Evolutionary conservation across 2,888 invertebrate genomes (phyloP).

Genomic region (Palloptera scutellata): DNA sequence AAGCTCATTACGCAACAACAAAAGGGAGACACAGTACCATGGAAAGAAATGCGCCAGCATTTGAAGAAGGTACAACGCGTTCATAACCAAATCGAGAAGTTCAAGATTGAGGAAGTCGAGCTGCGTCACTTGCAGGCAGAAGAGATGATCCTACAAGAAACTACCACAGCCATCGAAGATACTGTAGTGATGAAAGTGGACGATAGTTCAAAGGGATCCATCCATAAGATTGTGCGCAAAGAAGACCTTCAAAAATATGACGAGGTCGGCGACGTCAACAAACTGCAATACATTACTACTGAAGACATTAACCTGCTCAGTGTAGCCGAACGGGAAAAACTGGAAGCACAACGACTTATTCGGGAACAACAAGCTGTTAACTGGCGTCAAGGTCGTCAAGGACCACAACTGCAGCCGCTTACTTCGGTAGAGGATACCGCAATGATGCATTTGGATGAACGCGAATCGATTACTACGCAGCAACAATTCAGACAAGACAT

Average conservation of each 20-base stretch:
- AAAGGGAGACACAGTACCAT: slow-evolving; percentile 57
- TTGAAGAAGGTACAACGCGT: slow-evolving; percentile 61
- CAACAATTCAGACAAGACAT: slow-evolving; percentile 54
- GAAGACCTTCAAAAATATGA: slow-evolving; percentile 57
- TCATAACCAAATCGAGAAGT: slow-evolving; percentile 63
- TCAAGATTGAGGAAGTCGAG: slow-evolving; percentile 64
- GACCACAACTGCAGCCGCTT: slow-evolving; percentile 48
- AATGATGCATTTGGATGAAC: slow-evolving; percentile 42
- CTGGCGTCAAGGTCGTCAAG: slow-evolving; percentile 53
- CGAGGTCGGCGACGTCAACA: slow-evolving; percentile 48
- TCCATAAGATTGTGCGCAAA: slow-evolving; percentile 51
- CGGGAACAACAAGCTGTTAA: slow-evolving; percentile 57
- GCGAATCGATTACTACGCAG: slow-evolving; percentile 43
- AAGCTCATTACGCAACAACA: slow-evolving; percentile 59
- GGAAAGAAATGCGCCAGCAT: slow-evolving; percentile 63
- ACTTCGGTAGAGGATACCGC: slow-evolving; percentile 51
- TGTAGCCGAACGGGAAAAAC: slow-evolving; percentile 58
- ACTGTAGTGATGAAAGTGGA: slow-evolving; percentile 67
- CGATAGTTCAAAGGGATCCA: slow-evolving; percentile 56
- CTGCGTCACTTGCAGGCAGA: slow-evolving; percentile 58
- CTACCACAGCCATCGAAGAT: slow-evolving; percentile 69
- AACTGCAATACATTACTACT: slow-evolving; percentile 55
- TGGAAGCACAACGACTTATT: slow-evolving; percentile 58
- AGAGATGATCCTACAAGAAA: slow-evolving; percentile 63
- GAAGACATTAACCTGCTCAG: slow-evolving; percentile 60